Conservation (phyloP, 2,113 vertebrate species). For the Oryzias javanicus region DNA sequence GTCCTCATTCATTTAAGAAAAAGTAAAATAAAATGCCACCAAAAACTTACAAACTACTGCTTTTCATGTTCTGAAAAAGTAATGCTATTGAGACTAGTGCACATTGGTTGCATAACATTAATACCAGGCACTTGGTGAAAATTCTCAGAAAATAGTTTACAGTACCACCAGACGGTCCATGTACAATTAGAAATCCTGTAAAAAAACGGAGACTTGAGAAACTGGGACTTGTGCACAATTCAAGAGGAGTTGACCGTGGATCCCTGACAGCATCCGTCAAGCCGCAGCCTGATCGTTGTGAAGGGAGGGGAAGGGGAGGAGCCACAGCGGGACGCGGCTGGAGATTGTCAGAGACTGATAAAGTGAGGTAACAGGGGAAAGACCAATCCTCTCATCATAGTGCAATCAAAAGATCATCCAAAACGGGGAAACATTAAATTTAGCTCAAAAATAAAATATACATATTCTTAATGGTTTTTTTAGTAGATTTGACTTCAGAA, state of each 20-base stretch:
- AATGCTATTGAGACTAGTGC: constrained; percentile 48
- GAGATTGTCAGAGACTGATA: constrained; percentile 68
- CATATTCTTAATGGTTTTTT: constrained; percentile 27
- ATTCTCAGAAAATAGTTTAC: constrained; percentile 51
- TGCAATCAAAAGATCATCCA: constrained; percentile 66
- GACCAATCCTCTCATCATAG: constrained; percentile 59
- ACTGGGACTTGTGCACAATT: constrained; percentile 18
- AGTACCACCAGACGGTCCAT: constrained; percentile 55
- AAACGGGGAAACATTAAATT: not conserved
- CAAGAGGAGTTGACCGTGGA: constrained; percentile 24
- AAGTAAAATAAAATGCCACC: constrained; percentile 10
- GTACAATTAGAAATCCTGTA: constrained; percentile 41
- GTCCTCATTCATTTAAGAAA: constrained; percentile 35
- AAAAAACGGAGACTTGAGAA: not conserved
- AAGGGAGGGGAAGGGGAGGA: constrained; percentile 37
- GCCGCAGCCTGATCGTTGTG: constrained; percentile 20
- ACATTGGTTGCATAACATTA: constrained; percentile 49
- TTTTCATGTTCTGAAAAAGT: constrained; percentile 48
- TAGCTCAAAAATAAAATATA: constrained; percentile 14
- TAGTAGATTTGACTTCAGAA: constrained; percentile 9
- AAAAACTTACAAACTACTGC: constrained; percentile 24
- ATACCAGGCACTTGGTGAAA: constrained; percentile 70
- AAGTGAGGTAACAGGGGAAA: constrained; percentile 63
- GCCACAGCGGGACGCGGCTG: constrained; percentile 41
- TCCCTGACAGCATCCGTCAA: constrained; percentile 16